Evolutionary conservation across 1,140 invertebrate genomes (phyloP), one percentile per base, ranked within the genome.

Genomic region (Diprion similis): DNA sequence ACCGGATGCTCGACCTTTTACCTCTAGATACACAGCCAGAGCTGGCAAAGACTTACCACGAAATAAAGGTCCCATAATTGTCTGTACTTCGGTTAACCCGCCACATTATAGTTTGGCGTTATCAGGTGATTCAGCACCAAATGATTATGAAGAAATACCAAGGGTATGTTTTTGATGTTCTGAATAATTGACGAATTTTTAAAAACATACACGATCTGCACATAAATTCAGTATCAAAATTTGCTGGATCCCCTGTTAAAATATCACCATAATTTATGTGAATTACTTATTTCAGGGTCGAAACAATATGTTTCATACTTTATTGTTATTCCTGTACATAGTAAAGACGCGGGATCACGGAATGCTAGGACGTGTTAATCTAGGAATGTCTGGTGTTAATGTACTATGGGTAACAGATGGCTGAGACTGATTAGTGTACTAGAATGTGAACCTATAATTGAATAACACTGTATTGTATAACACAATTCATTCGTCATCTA

Each of bases 251-350:
- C 11, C 75, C 76, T 75, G 65, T 18, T n/a, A n/a, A n/a, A n/a
- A n/a, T n/a, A n/a, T n/a, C 68, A 19, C 24, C 13, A 72, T 48
- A 74, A 71, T 77, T 71, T 15, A 73, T 64, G 46, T 70, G 59
- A 71, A 74, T 71, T 65, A 77, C 74, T 76, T 75, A 68, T 91
- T 91, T 71, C 85, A 95, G 91, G 95, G 95, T 66, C 89, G 94
- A 69, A 96, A 95, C 84, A 96, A 96, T 85, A 86, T 96, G 71
- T 95, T 96, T 79, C 93, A 95, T 79, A 92, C 94, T 8, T 88
- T 96, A 8, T 84, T 96, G 47, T 89, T 96, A 68, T 96, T 96
- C 84, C 84, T 96, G 0, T 92, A 95, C 82, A 91, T 92, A 74
- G 91, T 96, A 46, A 94, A 94, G 74, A 90, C 89, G 8, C 91